Conservation (phyloP, 2,113 vertebrate species). For the Scomber scombrus region DNA sequence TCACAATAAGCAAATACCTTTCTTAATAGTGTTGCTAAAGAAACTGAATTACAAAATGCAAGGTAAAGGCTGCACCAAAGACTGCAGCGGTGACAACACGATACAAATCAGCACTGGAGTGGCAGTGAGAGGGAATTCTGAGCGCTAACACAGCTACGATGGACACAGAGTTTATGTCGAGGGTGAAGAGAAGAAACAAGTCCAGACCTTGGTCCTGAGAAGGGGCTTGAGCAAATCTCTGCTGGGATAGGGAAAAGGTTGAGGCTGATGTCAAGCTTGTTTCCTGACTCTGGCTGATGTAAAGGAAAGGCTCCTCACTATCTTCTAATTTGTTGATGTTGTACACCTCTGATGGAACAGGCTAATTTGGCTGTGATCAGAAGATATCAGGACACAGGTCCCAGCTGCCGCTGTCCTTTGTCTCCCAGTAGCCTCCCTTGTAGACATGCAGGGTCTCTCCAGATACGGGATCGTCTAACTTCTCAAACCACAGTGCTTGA, state of each 20-base stretch:
- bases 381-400: slow-evolving; percentile 92
- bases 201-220: slow-evolving; percentile 47
- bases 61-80: slow-evolving; percentile 13
- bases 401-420: slow-evolving; percentile 91
- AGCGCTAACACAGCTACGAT: slow-evolving; percentile 17
- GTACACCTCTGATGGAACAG: neutral
- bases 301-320: neutral
- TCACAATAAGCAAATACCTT: neutral
- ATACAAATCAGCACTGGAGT: slow-evolving; percentile 34
- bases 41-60: slow-evolving; percentile 5
- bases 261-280: slow-evolving; percentile 9
- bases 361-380: slow-evolving; percentile 61
- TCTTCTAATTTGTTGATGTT: slow-evolving; percentile 9
- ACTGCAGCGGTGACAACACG: neutral
- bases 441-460: slow-evolving; percentile 93
- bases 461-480: slow-evolving; percentile 87
- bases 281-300: neutral
- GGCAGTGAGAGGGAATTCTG: slow-evolving; percentile 47
- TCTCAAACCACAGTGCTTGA: slow-evolving; percentile 94
- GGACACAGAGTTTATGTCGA: slow-evolving; percentile 12
- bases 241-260: slow-evolving; percentile 3
- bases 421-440: slow-evolving; percentile 96
- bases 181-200: neutral
- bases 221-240: slow-evolving; percentile 21
- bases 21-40: slow-evolving; percentile 6